Evolutionary conservation across 2,113 vertebrate species (phyloP).

Genomic region (Ramphastos sulfuratus): DNA sequence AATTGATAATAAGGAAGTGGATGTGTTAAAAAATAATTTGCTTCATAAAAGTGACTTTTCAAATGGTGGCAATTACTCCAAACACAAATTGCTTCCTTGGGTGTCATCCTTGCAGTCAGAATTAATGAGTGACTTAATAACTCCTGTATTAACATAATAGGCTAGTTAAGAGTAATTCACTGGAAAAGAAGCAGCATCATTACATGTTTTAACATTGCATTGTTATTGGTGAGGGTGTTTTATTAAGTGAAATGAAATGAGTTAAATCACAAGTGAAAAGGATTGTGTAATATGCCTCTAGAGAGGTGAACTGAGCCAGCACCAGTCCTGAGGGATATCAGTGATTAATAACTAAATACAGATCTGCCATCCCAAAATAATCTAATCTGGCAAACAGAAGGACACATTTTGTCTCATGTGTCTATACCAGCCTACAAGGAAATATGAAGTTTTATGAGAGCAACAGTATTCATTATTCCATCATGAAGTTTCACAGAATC

Average conservation of each 20-base stretch:
- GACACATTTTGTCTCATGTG: background rate
- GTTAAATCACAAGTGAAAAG: constrained; percentile 1
- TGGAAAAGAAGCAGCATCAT: constrained; percentile 26
- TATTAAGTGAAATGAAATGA: constrained; percentile 7
- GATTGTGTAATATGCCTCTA: background rate
- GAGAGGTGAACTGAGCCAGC: background rate
- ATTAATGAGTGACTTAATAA: constrained; percentile 57
- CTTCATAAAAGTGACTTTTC: constrained; percentile 40
- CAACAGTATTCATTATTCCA: background rate
- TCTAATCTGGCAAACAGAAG: background rate
- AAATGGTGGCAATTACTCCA: constrained; percentile 19
- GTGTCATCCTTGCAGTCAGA: constrained; percentile 41
- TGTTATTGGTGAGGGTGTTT: background rate
- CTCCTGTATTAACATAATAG: constrained; percentile 39
- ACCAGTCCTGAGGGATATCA: background rate
- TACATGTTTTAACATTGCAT: constrained; percentile 14
- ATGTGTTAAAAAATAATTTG: constrained; percentile 6
- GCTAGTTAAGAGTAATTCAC: constrained; percentile 47
- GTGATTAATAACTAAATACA: background rate
- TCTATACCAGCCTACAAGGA: background rate
- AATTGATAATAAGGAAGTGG: background rate
- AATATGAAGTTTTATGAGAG: background rate
- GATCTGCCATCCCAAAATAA: background rate
- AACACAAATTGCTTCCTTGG: constrained; percentile 37
- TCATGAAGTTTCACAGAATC: background rate